Base-by-base conservation (phyloP, 2,797 vertebrate species). In the Otus scops region DNA sequence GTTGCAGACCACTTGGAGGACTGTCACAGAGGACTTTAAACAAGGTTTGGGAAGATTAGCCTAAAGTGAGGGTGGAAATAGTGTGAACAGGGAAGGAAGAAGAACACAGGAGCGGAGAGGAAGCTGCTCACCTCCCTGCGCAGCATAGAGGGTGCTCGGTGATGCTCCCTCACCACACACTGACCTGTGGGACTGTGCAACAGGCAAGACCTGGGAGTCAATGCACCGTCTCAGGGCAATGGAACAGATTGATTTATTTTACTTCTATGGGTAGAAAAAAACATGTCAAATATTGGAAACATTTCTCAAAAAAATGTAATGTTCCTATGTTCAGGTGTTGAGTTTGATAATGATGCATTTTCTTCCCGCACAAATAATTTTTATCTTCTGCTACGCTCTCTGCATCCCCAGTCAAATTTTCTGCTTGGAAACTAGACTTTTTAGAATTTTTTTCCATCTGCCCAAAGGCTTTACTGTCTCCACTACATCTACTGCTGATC, bases 71-170 rank as follows among this genome's bases (percentile, higher is more conserved):
- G 24, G 50, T 45, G 10, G 17, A 41, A 76, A 23, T 1, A 4
- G 28, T 3, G 12, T 2, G 8, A 41, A 18, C 0, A 9, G 32
- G 20, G n/a, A 64, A 36, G 57, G 5, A 7, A 56, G 63, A 51
- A 38, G 16, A 1, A 3, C 67, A 5, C 3, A 38, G 41, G 27
- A 67, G 27, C 0, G 1, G 43, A 28, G 34, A n/a, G 20, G 15
- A 48, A 77, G 10, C 17, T 4, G 5, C 75, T 76, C 24, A 13
- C 5, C 18, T 1, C 7, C 18, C 38, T 70, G 38, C 15, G 23
- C 34, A 10, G 14, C 5, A 3, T 0, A 1, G 28, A 73, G 17
- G 26, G 4, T 22, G 16, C 23, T 76, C 0, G 0, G 23, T 16
- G 13, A 38, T 67, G 13, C n/a, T 59, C 5, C 24, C 41, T 82